Evolutionary conservation across 2,113 vertebrate species (phyloP).

Genomic region (Peucedramus taeniatus): DNA sequence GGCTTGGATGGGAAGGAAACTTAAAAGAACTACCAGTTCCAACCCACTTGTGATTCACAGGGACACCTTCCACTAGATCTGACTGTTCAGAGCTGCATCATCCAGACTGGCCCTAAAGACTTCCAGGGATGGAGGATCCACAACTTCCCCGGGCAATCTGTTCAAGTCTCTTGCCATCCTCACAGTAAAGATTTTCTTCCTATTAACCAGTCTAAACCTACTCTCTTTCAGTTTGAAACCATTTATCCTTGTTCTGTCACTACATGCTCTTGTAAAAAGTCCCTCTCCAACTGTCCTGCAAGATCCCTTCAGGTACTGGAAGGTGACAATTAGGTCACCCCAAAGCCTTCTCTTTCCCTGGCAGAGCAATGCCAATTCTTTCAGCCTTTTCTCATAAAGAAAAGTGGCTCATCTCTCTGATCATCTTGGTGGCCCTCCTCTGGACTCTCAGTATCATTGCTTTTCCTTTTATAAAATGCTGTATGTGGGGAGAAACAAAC

Average conservation of each 20-base stretch:
- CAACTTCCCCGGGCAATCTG: too few species aligned
- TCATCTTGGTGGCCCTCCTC: background rate
- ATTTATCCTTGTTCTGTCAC: background rate
- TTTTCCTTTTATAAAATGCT: background rate
- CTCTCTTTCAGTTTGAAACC: background rate
- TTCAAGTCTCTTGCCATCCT: fast-evolving
- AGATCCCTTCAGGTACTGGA: background rate
- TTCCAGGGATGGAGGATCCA: background rate
- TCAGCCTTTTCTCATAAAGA: background rate
- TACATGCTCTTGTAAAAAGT: background rate
- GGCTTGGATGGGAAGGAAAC: background rate
- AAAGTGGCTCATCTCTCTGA: background rate
- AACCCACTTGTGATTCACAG: background rate
- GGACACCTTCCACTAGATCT: background rate
- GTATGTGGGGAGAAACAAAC: background rate
- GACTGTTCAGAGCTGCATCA: background rate
- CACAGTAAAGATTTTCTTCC: background rate
- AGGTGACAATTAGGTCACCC: background rate
- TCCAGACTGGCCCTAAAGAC: background rate
- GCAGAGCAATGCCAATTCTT: background rate
- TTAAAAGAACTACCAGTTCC: background rate
- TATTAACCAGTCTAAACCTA: background rate
- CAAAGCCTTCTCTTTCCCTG: background rate
- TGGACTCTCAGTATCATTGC: background rate
- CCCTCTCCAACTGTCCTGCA: background rate